Evolutionary conservation across 2,113 vertebrate genomes (phyloP).

Genomic region (Camarhynchus parvulus): DNA sequence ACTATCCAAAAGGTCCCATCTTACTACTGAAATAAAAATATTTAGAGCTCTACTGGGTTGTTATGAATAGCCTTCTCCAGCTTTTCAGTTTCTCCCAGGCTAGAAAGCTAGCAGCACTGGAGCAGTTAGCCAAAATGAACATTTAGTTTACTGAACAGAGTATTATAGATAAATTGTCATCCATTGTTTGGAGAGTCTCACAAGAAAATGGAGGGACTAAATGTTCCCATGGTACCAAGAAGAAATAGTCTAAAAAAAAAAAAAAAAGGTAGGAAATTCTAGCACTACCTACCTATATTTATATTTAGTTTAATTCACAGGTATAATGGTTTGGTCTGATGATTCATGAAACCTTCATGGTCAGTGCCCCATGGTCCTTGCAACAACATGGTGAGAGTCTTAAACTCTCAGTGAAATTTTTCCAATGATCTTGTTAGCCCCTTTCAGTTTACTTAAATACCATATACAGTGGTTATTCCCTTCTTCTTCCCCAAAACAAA

Average conservation of each 20-base stretch:
- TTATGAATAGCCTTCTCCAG: not conserved
- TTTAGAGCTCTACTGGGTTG: not conserved
- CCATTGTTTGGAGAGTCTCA: not conserved
- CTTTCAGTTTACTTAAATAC: not conserved
- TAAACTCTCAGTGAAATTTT: not conserved
- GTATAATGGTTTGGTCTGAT: not conserved
- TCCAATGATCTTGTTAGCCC: not conserved
- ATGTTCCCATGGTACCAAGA: not conserved
- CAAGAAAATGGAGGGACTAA: not conserved
- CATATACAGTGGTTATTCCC: not conserved
- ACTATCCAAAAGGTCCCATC: not conserved
- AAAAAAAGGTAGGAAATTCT: not conserved
- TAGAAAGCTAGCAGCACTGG: not conserved
- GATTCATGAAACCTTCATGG: not conserved
- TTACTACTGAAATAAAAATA: not conserved
- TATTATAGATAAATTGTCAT: not conserved
- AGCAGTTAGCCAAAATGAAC: not conserved
- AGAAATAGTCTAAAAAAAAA: not conserved
- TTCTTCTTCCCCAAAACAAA: not conserved
- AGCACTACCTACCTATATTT: not conserved
- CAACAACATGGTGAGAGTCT: not conserved
- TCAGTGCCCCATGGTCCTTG: rapidly evolving
- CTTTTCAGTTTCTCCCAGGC: not conserved
- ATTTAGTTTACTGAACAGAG: not conserved
- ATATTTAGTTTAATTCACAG: not conserved